Conservation (phyloP, 1,140 invertebrate genomes). For the Eurosta solidaginis region DNA sequence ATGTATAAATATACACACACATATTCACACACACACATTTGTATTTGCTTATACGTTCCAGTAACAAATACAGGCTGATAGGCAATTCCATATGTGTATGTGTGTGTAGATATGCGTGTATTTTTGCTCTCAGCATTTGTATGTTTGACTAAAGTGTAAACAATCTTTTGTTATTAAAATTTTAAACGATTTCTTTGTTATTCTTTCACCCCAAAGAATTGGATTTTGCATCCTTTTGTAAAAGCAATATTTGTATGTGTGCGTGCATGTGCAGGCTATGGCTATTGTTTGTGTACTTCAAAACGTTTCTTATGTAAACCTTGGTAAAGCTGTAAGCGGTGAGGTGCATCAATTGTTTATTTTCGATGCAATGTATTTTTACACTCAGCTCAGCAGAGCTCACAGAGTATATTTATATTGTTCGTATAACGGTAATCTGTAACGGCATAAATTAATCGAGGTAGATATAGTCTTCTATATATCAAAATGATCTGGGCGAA, state of each 20-base stretch:
- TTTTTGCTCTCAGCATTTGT: background rate
- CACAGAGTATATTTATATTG: too few relatives aligned
- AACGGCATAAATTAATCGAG: too few relatives aligned
- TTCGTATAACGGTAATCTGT: too few relatives aligned
- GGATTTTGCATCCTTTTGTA: constrained; percentile 2
- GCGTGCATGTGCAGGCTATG: background rate
- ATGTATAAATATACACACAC: background rate
- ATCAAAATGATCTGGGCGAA: too few relatives aligned
- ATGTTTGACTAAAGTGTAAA: constrained; percentile 14
- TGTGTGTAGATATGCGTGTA: background rate
- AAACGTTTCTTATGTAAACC: background rate
- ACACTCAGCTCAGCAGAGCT: too few relatives aligned
- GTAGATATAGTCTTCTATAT: too few relatives aligned
- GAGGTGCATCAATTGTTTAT: background rate
- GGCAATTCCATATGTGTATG: too few relatives aligned
- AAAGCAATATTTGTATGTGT: background rate
- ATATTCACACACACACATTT: too few relatives aligned
- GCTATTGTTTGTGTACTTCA: constrained; percentile 12
- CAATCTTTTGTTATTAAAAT: constrained; percentile 28
- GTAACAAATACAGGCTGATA: too few relatives aligned
- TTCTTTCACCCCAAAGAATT: constrained; percentile 24
- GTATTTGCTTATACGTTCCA: too few relatives aligned
- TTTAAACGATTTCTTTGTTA: constrained; percentile 29
- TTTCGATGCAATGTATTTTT: background rate
- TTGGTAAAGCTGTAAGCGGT: too few relatives aligned